These are phyloP conservation scores for Paramuricea clavata DNA, from an alignment of 92 coral and sea anemone genomes.

Conservation along the genomic window DNA sequence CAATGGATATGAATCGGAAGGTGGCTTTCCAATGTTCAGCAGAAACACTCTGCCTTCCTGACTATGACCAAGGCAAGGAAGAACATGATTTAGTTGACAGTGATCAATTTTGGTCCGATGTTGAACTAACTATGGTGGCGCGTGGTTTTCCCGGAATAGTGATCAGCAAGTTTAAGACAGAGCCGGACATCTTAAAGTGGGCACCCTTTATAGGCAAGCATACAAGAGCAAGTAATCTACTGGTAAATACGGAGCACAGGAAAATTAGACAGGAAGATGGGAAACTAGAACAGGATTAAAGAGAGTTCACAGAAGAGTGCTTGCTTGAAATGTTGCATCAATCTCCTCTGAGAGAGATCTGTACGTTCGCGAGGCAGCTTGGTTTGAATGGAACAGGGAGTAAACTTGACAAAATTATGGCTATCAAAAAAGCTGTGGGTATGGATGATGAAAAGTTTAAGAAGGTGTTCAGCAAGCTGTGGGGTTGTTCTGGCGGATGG, in stretches of 20 bases:
- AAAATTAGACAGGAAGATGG: constrained; percentile 48
- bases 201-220: constrained; percentile 62
- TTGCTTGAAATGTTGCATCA: constrained; percentile 64
- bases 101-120: constrained; percentile 61
- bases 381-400: constrained; percentile 52
- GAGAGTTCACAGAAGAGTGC: too few species aligned
- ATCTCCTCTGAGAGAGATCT: constrained; percentile 50
- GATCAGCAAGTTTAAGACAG: not conserved
- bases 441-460: constrained; percentile 62
- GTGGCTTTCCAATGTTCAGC: constrained; percentile 63
- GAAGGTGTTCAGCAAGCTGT: constrained; percentile 67
- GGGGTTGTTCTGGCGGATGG: constrained; percentile 81
- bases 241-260: constrained; percentile 67
- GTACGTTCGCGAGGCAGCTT: constrained; percentile 38
- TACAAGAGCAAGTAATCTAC: constrained; percentile 42
- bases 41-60: constrained; percentile 53
- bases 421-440: constrained; percentile 48
- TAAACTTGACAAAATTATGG: constrained; percentile 62
- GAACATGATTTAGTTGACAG: constrained; percentile 35
- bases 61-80: constrained; percentile 45
- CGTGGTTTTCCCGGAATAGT: constrained; percentile 49
- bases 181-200: constrained; percentile 64
- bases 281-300: constrained; percentile 56
- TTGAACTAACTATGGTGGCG: constrained; percentile 58
- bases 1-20: constrained; percentile 60